Conservation (phyloP, 1,140 invertebrate species). For the Danaus melanippus region DNA sequence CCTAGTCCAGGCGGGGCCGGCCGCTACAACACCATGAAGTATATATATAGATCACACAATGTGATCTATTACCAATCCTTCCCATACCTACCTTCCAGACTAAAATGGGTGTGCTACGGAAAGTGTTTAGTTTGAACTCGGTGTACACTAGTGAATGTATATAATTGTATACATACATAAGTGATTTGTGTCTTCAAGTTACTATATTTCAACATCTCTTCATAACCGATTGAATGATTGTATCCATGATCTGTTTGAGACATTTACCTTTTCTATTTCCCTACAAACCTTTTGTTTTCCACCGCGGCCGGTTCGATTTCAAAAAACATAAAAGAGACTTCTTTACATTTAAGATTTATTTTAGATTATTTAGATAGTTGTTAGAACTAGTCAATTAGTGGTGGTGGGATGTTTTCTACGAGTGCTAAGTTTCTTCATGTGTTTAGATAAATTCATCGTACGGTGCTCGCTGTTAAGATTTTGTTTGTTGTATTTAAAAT, state of each 20-base stretch:
- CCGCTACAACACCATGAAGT: conserved; percentile 67
- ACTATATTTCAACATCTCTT: conserved; percentile 13
- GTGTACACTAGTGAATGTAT: conserved; percentile 40
- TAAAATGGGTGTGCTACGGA: conserved; percentile 30
- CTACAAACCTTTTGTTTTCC: conserved; percentile 36
- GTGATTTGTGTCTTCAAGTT: conserved; percentile 10
- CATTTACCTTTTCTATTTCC: conserved; percentile 23
- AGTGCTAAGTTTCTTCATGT: conserved; percentile 54
- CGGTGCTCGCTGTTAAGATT: conserved; percentile 64
- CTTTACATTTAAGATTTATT: conserved; percentile 54
- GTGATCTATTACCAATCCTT: conserved; percentile 20
- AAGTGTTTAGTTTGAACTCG: conserved; percentile 49
- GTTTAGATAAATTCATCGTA: conserved; percentile 53
- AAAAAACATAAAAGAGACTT: conserved; percentile 55
- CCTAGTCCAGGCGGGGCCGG: conserved; percentile 68
- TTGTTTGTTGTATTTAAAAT: conserved; percentile 45
- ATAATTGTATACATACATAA: conserved; percentile 9
- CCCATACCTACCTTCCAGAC: conserved; percentile 27
- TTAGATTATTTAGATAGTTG: conserved; percentile 58
- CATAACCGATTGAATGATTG: conserved; percentile 22
- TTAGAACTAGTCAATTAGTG: conserved; percentile 71
- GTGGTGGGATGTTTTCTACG: conserved; percentile 66
- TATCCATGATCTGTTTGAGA: conserved; percentile 23
- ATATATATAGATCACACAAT: conserved; percentile 49
- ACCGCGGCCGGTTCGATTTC: conserved; percentile 62